Evolutionary conservation across 2,113 vertebrate species (phyloP), one percentile per base, ranked within the genome.

Genomic region (Bungarus multicinctus): DNA sequence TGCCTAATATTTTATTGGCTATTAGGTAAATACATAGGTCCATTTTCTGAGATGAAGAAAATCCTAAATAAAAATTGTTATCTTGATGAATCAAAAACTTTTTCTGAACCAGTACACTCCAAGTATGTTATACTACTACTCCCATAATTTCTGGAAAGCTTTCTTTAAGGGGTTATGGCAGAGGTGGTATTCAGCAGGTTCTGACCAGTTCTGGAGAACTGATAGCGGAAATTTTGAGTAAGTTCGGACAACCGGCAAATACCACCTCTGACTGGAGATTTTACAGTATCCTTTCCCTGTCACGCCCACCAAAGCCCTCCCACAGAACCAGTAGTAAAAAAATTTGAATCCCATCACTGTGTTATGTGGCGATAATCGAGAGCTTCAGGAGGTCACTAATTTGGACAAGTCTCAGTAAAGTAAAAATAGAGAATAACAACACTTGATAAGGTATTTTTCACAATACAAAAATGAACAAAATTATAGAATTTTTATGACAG

Each of bases 1-100:
- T 97, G 88, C 93, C 90, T 91, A 96, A 92, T 95, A 94, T 87
- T 97, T 94, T 55, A 0, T 89, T 91, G 92, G 92, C 34, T 81
- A 43, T 34, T 43, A 81, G 64, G 18, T 81, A 81, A 81, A 39
- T 22, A 43, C 34, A 39, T 22, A 7, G 18, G 34, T 9, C 34
- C 34, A 43, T 81, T 43, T 81, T 81, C 74, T 81, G 34, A 39
- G 7, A 34, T 81, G 34, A 81, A 22, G 18, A 39, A 81, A 81
- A 18, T 81, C 34, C 18, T 81, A 20, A 81, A 39, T 81, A 7
- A 43, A 81, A 81, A 81, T 81, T 43, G 18, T 39, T 81, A 81
- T 10, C 3, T 43, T 39, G 34, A 34, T 43, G 34, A 81, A 22
- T 81, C 69, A 74, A 74, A 34, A 74, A 74, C 3, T n/a, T n/a